phyloP scores from a whole-genome alignment of 37 sponge, comb jelly and placozoan genomes.

The Axinella damicornis region DNA sequence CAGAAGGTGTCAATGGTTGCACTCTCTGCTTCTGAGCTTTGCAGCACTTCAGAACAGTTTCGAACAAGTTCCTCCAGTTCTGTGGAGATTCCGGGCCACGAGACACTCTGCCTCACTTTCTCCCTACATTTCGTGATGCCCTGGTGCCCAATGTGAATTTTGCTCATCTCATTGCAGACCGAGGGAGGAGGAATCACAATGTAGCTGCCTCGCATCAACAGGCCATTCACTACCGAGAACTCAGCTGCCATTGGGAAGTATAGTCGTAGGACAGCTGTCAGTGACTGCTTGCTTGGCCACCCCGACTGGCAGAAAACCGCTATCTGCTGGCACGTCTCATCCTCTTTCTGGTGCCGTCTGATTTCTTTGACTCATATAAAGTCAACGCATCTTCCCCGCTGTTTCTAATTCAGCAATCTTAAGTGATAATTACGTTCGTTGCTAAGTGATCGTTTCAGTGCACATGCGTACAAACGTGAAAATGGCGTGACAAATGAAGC shows the following conservation, averaged over 20 bases:
- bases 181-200: constrained; percentile 47
- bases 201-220: constrained; percentile 33
- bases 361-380: too few species aligned
- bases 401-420: too few species aligned
- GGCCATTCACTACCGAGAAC: constrained; percentile 33
- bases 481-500: too few species aligned
- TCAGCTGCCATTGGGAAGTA: constrained; percentile 27
- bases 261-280: background rate
- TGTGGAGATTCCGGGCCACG: constrained; percentile 52
- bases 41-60: constrained; percentile 32
- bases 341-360: constrained; percentile 16
- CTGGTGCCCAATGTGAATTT: constrained; percentile 52
- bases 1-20: constrained; percentile 28
- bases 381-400: too few species aligned
- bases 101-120: constrained; percentile 35
- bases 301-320: constrained; percentile 14
- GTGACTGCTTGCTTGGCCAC: constrained; percentile 30
- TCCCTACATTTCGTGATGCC: constrained; percentile 54
- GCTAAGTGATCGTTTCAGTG: too few species aligned
- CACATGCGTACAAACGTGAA: too few species aligned
- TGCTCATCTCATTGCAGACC: constrained; percentile 17
- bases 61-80: constrained; percentile 34
- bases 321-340: constrained; percentile 27
- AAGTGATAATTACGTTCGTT: too few species aligned
- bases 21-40: constrained; percentile 29